Base-by-base conservation (phyloP, 2,888 invertebrate species). In the Xestobium rufovillosum region DNA sequence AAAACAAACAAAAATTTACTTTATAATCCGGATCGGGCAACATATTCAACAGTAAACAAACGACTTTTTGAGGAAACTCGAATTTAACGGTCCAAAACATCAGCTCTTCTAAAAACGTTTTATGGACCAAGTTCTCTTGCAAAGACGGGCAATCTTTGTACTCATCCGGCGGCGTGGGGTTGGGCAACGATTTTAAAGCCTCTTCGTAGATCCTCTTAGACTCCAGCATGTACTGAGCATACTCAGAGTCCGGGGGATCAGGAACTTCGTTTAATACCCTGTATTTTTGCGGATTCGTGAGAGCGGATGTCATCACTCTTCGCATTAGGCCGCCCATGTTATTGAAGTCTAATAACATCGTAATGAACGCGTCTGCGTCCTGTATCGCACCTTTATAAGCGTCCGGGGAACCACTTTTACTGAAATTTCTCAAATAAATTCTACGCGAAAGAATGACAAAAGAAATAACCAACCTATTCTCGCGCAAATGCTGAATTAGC, bases 61-160 rank as follows among this genome's bases (percentile, higher is more conserved):
- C 95, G 38, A 97, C 77, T 61, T 91, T 92, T 68, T 96, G 94
- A 1, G 96, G 96, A 69, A 96, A 97, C 66, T 96, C 94, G 65
- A 87, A 92, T 61, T 89, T 89, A 42, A 96, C 91, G 13, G 91
- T 92, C 96, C 97, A 97, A 70, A 97, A 96, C 51, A 96, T 88
- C 48, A 97, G 76, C 70, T 97, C 97, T 64, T 96, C 95, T 12
- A 94, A 71, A 45, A 94, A 77, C 0, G 88, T 90, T 51, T 76
- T 78, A 66, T 94, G 91, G 17, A 79, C 75, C 25, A 92, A 69
- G 16, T 80, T 76, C 48, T 83, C 81, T 55, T 85, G 83, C 35
- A 90, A 64, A 0, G 87, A 84, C 1, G 84, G 81, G 54, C 86
- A 76, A 63, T 88, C 80, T 53, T 82, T 80, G 59, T 86, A 88